phyloP scores from a whole-genome alignment of 2,888 invertebrate species.

The Noctua pronuba region DNA sequence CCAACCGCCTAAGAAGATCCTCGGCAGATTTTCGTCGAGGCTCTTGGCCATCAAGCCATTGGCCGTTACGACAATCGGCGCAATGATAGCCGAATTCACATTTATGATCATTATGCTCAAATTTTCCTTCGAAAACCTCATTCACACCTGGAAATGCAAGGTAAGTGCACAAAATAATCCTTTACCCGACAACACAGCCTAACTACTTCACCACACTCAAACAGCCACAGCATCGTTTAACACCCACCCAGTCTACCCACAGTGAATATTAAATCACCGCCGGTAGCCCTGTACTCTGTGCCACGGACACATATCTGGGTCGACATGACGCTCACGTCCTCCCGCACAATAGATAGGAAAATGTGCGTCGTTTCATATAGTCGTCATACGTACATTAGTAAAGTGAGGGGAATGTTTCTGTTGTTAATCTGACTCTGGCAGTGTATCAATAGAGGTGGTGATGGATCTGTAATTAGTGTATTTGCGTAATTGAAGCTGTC shows the following conservation, averaged over 20 bases:
- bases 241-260: slow-evolving; percentile 16
- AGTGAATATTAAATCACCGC: slow-evolving; percentile 47
- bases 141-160: not conserved
- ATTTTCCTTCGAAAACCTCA: not conserved
- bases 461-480: slow-evolving; percentile 15
- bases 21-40: too few relatives aligned
- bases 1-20: too few relatives aligned
- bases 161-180: not conserved
- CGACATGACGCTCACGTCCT: slow-evolving; percentile 59
- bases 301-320: slow-evolving; percentile 65
- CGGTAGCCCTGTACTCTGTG: slow-evolving; percentile 55
- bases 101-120: not conserved
- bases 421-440: slow-evolving; percentile 31
- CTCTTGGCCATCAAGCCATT: too few relatives aligned
- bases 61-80: too few relatives aligned
- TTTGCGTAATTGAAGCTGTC: slow-evolving; percentile 1
- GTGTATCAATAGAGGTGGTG: slow-evolving; percentile 13
- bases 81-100: too few relatives aligned
- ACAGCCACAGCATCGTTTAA: slow-evolving; percentile 26
- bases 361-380: slow-evolving; percentile 64
- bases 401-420: slow-evolving; percentile 38
- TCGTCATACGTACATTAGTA: slow-evolving; percentile 56
- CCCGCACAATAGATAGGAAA: slow-evolving; percentile 69
- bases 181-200: not conserved
- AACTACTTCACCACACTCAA: not conserved